These are phyloP conservation scores for Apis dorsata DNA, from an alignment of 1,140 invertebrate genomes.

Conservation along the genomic window DNA sequence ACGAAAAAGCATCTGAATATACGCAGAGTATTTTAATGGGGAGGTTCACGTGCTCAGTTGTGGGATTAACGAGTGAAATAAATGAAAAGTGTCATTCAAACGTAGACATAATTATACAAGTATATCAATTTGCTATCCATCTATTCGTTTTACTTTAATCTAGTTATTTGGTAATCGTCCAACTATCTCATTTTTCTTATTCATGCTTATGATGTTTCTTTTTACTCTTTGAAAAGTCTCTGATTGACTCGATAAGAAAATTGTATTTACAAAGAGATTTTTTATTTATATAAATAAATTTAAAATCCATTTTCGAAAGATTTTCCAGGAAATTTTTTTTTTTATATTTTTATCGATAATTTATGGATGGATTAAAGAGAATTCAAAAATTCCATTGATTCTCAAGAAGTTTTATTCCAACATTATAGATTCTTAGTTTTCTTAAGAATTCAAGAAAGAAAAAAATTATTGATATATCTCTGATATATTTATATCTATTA, in stretches of 20 bases:
- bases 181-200: conserved; percentile 29
- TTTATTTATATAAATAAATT: background rate
- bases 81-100: conserved; percentile 76
- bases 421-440: too few relatives aligned
- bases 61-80: conserved; percentile 67
- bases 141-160: conserved; percentile 63
- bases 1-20: background rate
- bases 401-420: too few relatives aligned
- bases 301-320: background rate
- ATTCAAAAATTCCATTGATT: too few relatives aligned
- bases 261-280: background rate
- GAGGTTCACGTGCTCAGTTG: conserved; percentile 1
- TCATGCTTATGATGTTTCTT: too few relatives aligned
- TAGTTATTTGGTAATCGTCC: conserved; percentile 65
- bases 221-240: background rate
- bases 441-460: too few relatives aligned
- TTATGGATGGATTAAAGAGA: too few relatives aligned
- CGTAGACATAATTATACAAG: conserved; percentile 70
- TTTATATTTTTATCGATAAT: background rate
- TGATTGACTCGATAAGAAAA: background rate
- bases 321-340: background rate
- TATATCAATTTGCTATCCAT: conserved; percentile 52
- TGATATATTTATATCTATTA: too few relatives aligned
- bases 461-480: too few relatives aligned
- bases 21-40: background rate